Conservation (phyloP, 2,113 vertebrate genomes). For the Argyrosomus japonicus region DNA sequence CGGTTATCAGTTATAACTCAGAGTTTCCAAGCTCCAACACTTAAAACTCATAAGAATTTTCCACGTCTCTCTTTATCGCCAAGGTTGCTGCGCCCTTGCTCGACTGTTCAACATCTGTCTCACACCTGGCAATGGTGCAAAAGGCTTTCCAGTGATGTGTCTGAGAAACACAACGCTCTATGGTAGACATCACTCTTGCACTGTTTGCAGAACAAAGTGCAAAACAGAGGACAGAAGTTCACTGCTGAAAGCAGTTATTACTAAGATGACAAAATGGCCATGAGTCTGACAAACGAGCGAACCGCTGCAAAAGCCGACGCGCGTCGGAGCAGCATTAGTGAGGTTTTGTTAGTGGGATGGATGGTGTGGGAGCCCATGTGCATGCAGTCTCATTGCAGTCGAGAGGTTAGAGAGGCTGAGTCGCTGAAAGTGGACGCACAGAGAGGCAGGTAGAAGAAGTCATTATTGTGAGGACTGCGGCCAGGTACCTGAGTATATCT, state of each 20-base stretch:
- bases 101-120: constrained; percentile 40
- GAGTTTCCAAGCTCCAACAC: background rate
- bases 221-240: background rate
- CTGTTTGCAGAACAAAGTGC: constrained; percentile 4
- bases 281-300: constrained; percentile 27
- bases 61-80: constrained; percentile 19
- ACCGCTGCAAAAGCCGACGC: background rate
- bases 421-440: constrained; percentile 27
- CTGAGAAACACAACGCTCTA: background rate
- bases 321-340: constrained; percentile 5
- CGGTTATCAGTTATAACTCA: constrained; percentile 10
- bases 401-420: constrained; percentile 39
- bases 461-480: constrained; percentile 51
- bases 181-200: constrained; percentile 12
- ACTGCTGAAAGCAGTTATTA: background rate
- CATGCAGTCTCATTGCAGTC: constrained; percentile 61
- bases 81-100: constrained; percentile 71
- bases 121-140: constrained; percentile 12
- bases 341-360: constrained; percentile 67
- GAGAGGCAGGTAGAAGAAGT: constrained; percentile 42
- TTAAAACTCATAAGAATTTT: constrained; percentile 33
- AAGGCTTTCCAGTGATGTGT: background rate
- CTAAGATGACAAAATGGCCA: constrained; percentile 39
- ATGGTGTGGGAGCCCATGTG: constrained; percentile 55
- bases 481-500: constrained; percentile 84